These are phyloP conservation scores for rat (Rattus norvegicus) DNA, from an alignment of 2,113 vertebrate genomes.

Conservation along the genomic window DNA sequence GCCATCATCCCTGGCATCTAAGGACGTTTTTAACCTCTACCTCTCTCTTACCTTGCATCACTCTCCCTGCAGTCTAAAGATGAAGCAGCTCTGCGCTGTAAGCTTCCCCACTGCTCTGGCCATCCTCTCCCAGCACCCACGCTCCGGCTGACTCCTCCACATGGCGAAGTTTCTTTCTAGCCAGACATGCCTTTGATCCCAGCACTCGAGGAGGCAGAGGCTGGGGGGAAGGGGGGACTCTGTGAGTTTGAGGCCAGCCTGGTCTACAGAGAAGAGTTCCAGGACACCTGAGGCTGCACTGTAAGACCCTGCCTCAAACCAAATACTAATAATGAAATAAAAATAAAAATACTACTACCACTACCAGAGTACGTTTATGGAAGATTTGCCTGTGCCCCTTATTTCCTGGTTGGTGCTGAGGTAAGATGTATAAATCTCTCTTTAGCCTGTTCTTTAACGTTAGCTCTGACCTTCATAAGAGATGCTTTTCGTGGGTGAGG, in stretches of 20 bases:
- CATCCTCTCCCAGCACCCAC: not conserved
- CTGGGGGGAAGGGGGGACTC: not conserved
- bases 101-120: not conserved
- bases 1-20: not conserved
- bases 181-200: not conserved
- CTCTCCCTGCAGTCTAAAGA: not conserved
- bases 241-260: not conserved
- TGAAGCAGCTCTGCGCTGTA: not conserved
- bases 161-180: not conserved
- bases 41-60: not conserved
- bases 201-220: not conserved
- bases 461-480: not conserved
- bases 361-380: not conserved
- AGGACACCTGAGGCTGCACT: not conserved
- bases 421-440: not conserved
- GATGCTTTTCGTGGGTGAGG: not conserved
- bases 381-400: not conserved
- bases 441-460: not conserved
- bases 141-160: not conserved
- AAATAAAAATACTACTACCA: not conserved
- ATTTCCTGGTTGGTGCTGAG: not conserved
- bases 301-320: not conserved
- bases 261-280: not conserved
- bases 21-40: not conserved
- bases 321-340: not conserved